Evolutionary conservation across 2,797 vertebrate species (phyloP), one percentile per base, ranked within the genome.

Genomic region (Melanotaenia pygmaea): DNA sequence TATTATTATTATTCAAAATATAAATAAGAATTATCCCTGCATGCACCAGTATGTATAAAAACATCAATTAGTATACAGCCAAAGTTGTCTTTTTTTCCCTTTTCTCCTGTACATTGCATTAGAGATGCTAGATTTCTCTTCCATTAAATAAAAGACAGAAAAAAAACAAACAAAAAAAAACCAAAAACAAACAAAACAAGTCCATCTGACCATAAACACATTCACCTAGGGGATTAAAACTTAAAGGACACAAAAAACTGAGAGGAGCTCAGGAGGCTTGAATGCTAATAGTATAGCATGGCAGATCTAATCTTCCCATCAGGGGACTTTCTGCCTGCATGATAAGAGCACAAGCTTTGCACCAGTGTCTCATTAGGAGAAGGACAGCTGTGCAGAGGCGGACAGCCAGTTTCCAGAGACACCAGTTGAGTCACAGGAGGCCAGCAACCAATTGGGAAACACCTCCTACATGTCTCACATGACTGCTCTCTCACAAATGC

Each of bases 361-460:
- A 72, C 74, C 69, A 70, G 79, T 58, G 56, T 88, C 88, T 92
- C 88, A 90, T 93, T 90, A 91, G 83, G 37, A 79, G 35, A 77
- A 78, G 84, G 85, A 87, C 90, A 91, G 88, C 84, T 91, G 84
- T 76, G 87, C 88, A 88, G 87, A 84, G 86, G 90, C 83, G 82
- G 89, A 89, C 86, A 90, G 81, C 74, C 85, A 87, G 77, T 87
- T 87, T 84, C 82, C 84, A 83, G 72, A 84, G 84, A 84, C 83
- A 70, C 81, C 54, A 56, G 75, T 80, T 86, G 81, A 89, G 47
- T 89, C 89, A 82, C 71, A 73, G 62, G 67, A 54, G 75, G 80
- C 56, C 73, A 75, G 34, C 20, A 28, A 70, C 70, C 82, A 76
- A 74, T 62, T 54, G 14, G 77, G 76, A 70, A 83, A 76, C 74